A percentile compares a stretch with the other conserved stretches of the same genome.
phyloP scores from a whole-genome alignment of 2,888 invertebrate species.

The Hydrotaea diabolus region DNA sequence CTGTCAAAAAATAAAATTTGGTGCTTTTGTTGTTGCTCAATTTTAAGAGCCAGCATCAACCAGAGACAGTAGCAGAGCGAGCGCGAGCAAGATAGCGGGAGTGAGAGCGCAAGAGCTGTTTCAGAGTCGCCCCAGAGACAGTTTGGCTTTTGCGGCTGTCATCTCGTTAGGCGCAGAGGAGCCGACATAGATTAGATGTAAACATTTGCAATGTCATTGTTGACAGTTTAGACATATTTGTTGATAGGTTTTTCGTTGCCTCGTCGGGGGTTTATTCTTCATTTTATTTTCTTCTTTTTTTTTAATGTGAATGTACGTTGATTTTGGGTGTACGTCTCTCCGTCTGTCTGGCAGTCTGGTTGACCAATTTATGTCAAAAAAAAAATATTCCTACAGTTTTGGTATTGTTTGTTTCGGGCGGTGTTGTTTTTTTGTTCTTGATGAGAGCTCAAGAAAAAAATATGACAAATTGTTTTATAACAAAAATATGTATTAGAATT shows the following conservation, averaged over 20 bases:
- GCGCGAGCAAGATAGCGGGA: no score
- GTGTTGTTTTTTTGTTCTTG: background rate
- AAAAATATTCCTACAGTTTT: constrained; percentile 33
- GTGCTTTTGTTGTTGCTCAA: background rate
- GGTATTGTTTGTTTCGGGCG: constrained; percentile 12
- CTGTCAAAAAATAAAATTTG: constrained; percentile 63
- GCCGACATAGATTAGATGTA: constrained; percentile 43
- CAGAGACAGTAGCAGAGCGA: no score
- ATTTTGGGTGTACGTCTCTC: no score
- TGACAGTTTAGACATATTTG: constrained; percentile 69
- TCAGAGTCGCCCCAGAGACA: background rate
- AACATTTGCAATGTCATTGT: constrained; percentile 68
- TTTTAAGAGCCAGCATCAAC: constrained; percentile 3
- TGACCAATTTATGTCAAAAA: constrained; percentile 15
- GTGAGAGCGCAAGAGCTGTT: no score
- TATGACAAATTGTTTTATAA: constrained; percentile 62
- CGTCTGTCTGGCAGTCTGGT: background rate
- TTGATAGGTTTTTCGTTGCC: constrained; percentile 63
- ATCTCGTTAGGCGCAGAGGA: constrained; percentile 42
- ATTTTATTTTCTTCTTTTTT: no score
- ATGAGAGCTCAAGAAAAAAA: constrained; percentile 4
- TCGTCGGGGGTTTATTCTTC: background rate
- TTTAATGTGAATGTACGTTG: no score
- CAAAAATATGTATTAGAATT: constrained; percentile 18
- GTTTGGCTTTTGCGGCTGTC: constrained; percentile 11